Conservation (phyloP, 2,797 vertebrate genomes). For the Acestrorhynchus altus region DNA sequence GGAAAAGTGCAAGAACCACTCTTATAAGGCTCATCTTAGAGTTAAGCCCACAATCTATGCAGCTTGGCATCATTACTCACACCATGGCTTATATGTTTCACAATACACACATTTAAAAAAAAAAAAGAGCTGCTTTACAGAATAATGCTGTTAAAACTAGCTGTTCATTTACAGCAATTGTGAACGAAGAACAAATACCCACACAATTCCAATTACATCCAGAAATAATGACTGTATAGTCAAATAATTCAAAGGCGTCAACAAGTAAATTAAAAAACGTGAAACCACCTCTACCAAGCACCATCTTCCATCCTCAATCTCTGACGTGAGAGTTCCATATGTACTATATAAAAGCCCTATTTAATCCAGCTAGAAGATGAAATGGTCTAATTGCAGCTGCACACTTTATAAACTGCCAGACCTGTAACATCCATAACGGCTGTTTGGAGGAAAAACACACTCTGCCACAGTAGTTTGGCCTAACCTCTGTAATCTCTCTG, state of each 20-base stretch:
- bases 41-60: no score
- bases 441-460: constrained; percentile 63
- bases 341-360: constrained; percentile 28
- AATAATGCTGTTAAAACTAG: no score
- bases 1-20: no score
- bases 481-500: constrained; percentile 66
- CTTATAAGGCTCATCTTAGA: no score
- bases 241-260: background rate
- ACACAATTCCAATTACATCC: background rate
- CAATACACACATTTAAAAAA: no score
- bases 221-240: background rate
- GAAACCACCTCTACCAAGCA: constrained; percentile 27
- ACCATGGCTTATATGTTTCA: no score
- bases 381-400: constrained; percentile 67
- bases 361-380: constrained; percentile 54
- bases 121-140: no score
- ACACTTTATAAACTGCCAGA: constrained; percentile 68
- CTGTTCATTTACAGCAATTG: no score
- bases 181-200: no score
- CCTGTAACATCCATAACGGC: constrained; percentile 62
- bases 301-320: constrained; percentile 30
- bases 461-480: constrained; percentile 63
- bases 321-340: constrained; percentile 35
- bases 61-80: no score
- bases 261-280: constrained; percentile 25